A percentile compares a stretch with the other conserved stretches of the same genome.
These are phyloP conservation scores for Zophobas morio DNA, from an alignment of 1,140 invertebrate species.

Conservation along the genomic window DNA sequence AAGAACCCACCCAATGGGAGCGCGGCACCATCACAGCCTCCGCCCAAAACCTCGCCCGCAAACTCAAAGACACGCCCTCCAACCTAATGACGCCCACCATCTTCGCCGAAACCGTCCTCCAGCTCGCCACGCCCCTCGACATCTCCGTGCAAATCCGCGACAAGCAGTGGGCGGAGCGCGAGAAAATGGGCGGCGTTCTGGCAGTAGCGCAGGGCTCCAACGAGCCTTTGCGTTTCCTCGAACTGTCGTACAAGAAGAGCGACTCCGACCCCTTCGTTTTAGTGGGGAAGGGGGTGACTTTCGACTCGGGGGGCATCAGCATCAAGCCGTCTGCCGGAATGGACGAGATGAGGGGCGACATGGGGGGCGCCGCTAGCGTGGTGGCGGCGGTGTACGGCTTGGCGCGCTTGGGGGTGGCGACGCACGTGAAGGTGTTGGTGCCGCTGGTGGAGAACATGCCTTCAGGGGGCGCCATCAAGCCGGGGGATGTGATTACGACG, in stretches of 20 bases:
- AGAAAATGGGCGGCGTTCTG: conserved; percentile 84
- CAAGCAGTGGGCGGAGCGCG: conserved; percentile 78
- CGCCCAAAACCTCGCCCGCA: conserved; percentile 89
- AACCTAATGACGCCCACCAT: conserved; percentile 90
- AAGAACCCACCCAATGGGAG: conserved; percentile 77
- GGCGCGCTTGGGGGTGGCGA: conserved; percentile 78
- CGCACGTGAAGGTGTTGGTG: conserved; percentile 85
- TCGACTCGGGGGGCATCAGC: conserved; percentile 92
- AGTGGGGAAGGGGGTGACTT: conserved; percentile 91
- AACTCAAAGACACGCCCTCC: conserved; percentile 86
- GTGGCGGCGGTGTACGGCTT: conserved; percentile 80
- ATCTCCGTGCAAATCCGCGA: conserved; percentile 80
- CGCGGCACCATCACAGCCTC: conserved; percentile 81
- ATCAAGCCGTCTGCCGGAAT: conserved; percentile 83
- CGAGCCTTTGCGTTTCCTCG: conserved; percentile 83
- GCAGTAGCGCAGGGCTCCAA: conserved; percentile 83
- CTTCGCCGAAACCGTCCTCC: conserved; percentile 80
- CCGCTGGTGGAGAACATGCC: conserved; percentile 92
- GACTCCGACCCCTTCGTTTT: conserved; percentile 72
- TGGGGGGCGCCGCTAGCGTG: conserved; percentile 91
- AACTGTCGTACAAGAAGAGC: conserved; percentile 74
- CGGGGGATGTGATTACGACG: conserved; percentile 87
- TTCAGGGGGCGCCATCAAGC: conserved; percentile 86
- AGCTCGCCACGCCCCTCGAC: conserved; percentile 71
- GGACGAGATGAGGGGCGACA: conserved; percentile 91